A percentile compares a stretch with the other conserved stretches of the same genome.
Conservation (phyloP, 2,113 vertebrate species). For the Phocoena phocoena region DNA sequence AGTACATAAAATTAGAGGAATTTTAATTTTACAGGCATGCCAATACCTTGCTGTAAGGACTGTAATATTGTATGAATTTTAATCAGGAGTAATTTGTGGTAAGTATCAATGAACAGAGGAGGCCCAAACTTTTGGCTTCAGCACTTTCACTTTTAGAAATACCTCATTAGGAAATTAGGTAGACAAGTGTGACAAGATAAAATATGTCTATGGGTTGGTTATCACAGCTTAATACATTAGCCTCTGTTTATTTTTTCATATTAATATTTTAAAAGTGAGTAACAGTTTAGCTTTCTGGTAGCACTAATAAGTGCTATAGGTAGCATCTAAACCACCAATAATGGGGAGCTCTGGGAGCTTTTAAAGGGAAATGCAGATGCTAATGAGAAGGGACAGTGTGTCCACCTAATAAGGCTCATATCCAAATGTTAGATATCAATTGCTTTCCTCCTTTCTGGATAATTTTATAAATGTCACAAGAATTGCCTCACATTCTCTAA, state of each 20-base stretch:
- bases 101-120: background rate
- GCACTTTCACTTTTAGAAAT: background rate
- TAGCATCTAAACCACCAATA: background rate
- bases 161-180: background rate
- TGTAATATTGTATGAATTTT: background rate
- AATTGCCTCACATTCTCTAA: background rate
- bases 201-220: background rate
- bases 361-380: background rate
- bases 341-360: background rate
- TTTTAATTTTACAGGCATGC: background rate
- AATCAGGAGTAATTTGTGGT: background rate
- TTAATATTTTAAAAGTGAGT: background rate
- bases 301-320: background rate
- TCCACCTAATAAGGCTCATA: background rate
- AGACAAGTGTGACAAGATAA: background rate
- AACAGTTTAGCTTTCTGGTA: background rate
- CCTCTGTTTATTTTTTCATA: background rate
- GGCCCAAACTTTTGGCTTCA: background rate
- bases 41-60: background rate
- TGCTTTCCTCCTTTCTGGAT: background rate
- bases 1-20: background rate
- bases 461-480: background rate
- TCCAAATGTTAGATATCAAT: background rate
- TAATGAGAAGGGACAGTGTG: background rate
- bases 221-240: background rate